These are phyloP conservation scores for Eupithecia dodoneata DNA, from an alignment of 2,888 invertebrate genomes.

Conservation along the genomic window DNA sequence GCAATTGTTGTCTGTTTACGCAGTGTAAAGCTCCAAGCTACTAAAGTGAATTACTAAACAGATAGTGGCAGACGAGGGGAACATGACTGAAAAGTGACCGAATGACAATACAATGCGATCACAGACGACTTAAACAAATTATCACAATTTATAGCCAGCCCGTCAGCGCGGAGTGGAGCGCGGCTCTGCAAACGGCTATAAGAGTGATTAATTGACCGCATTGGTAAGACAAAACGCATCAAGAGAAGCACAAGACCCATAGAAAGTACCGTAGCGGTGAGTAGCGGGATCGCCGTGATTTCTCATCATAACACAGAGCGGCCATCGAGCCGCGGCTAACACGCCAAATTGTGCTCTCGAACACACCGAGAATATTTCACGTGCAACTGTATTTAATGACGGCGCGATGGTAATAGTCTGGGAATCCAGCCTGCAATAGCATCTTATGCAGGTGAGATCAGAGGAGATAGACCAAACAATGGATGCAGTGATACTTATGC, in stretches of 20 bases:
- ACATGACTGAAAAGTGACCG: constrained; percentile 33
- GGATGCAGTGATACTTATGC: constrained; percentile 68
- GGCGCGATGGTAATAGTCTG: constrained; percentile 75
- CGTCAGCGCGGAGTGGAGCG: constrained; percentile 49
- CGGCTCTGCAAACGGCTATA: constrained; percentile 53
- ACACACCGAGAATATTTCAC: constrained; percentile 74
- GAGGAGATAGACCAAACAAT: constrained; percentile 78
- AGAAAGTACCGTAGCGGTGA: constrained; percentile 79
- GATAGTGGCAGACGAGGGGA: constrained; percentile 12
- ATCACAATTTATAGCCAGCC: constrained; percentile 41
- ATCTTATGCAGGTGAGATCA: constrained; percentile 69
- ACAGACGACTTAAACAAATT: constrained; percentile 38
- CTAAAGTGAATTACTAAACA: neutral
- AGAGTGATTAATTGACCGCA: constrained; percentile 76
- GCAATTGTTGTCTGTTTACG: neutral
- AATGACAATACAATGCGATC: constrained; percentile 42
- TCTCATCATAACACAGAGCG: constrained; percentile 65
- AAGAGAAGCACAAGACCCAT: constrained; percentile 73
- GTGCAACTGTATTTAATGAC: constrained; percentile 79
- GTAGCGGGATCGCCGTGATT: constrained; percentile 78
- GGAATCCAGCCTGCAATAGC: constrained; percentile 71
- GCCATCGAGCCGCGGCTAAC: constrained; percentile 55
- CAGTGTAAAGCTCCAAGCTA: neutral
- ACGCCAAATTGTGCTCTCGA: constrained; percentile 78
- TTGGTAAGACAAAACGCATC: constrained; percentile 76